Evolutionary conservation across 2,888 invertebrate genomes (phyloP).

Genomic region (Eupithecia tripunctaria): DNA sequence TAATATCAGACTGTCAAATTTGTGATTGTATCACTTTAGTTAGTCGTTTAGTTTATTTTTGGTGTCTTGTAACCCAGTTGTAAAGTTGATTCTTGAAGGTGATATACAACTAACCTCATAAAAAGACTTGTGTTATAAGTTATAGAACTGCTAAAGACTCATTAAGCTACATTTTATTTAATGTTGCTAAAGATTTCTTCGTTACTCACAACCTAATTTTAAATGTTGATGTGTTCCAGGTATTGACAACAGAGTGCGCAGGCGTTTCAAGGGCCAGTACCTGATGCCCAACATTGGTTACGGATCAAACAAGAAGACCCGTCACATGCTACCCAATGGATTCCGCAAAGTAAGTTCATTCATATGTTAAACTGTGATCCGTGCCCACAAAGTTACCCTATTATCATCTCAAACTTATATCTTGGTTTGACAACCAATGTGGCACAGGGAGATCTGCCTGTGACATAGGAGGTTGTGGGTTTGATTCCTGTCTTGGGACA

Average conservation of each 20-base stretch:
- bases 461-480: too few relatives aligned
- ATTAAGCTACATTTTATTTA: too few relatives aligned
- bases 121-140: background rate
- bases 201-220: background rate
- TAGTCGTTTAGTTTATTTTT: too few relatives aligned
- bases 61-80: too few relatives aligned
- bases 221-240: conserved; percentile 72
- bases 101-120: background rate
- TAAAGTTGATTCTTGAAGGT: too few relatives aligned
- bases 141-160: background rate
- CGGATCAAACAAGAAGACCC: conserved; percentile 96
- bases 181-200: too few relatives aligned
- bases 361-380: background rate
- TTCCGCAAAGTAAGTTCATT: conserved; percentile 92
- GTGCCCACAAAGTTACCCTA: background rate
- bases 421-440: too few relatives aligned
- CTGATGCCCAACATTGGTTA: conserved; percentile 99
- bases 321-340: conserved; percentile 98
- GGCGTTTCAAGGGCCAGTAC: conserved; percentile 99
- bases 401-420: too few relatives aligned
- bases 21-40: too few relatives aligned
- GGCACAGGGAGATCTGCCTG: too few relatives aligned
- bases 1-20: too few relatives aligned
- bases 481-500: too few relatives aligned
- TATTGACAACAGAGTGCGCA: conserved; percentile 99